Evolutionary conservation across 2,113 vertebrate genomes (phyloP).

Genomic region (Cryptotis parvus): DNA sequence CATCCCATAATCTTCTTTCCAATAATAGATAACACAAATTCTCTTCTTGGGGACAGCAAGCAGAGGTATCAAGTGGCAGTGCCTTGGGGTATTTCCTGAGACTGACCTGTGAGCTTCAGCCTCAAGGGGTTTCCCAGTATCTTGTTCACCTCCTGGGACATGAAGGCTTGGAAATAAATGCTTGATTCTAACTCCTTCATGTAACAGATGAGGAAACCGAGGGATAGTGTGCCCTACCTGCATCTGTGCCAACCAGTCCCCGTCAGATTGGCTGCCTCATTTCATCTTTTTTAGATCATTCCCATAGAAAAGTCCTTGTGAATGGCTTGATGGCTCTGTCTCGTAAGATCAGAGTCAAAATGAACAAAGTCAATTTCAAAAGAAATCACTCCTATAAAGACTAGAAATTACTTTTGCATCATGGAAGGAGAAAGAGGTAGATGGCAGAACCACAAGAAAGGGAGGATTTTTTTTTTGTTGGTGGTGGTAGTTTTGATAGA

Average conservation of each 20-base stretch:
- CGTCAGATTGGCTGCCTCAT: background rate
- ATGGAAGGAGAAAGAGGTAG: background rate
- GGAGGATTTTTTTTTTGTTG: background rate
- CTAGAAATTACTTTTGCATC: background rate
- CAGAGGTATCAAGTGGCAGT: background rate
- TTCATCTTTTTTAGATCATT: constrained; percentile 21
- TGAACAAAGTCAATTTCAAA: constrained; percentile 24
- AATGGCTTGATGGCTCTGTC: background rate
- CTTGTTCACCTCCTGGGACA: constrained; percentile 17
- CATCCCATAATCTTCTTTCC: constrained; percentile 40
- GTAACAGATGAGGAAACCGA: constrained; percentile 52
- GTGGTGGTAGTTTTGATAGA: constrained; percentile 50
- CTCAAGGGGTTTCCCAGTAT: background rate
- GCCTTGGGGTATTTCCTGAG: background rate
- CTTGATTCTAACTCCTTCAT: background rate
- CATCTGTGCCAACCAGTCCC: background rate
- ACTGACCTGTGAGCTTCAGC: constrained; percentile 34
- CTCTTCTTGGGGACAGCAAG: background rate
- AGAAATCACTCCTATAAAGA: constrained; percentile 46
- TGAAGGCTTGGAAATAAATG: background rate
- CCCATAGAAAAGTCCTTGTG: constrained; percentile 3
- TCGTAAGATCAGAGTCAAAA: constrained; percentile 26
- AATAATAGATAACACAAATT: constrained; percentile 51
- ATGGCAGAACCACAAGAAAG: constrained; percentile 4
- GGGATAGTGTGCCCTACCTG: background rate